Base-by-base conservation (phyloP, 2,888 invertebrate species). In the Thyatira batis region DNA sequence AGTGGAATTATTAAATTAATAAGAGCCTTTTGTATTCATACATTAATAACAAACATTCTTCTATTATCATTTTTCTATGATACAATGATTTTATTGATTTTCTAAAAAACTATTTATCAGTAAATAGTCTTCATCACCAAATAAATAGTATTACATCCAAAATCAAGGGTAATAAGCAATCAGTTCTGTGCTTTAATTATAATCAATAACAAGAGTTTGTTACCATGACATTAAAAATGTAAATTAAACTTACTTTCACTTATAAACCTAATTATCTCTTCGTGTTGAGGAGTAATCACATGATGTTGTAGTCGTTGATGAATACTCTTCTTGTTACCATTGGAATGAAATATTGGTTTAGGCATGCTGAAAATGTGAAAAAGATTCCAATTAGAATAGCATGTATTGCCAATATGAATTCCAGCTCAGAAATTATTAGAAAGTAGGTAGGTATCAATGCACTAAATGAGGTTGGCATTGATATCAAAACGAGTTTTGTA, bases 231-330 rank as follows among this genome's bases (percentile, higher is more conserved):
- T 49, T n/a, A 13, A 25, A 8, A 28, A 28, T 20, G 21, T 1
- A 8, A 45, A 20, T 21, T 17, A n/a, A 23, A 94, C 95, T 95
- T 93, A 97, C 97, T 96, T 85, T 97, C 96, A 85, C 95, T 95
- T 74, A 97, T 95, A 87, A 94, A 97, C 92, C 95, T 95, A 76
- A 97, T 96, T 66, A 97, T 95, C 92, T 97, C 97, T 80, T 97
- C 96, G 80, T 97, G 97, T 75, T 97, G 96, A 53, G 97, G 97
- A 84, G 84, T 94, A 85, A 85, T 93, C 79, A 83, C 91, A 92
- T 93, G 85, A 82, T 93, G 86, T 81, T 94, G 76, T 93, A 93
- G 87, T 92, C 93, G 85, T 78, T 89, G 92, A 85, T 92, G 90
- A 84, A 92, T 87, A 93, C 94, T 76, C 76, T 94, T 93, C 83